phyloP scores from a whole-genome alignment of 2,113 vertebrate species.

The Trachemys scripta region DNA sequence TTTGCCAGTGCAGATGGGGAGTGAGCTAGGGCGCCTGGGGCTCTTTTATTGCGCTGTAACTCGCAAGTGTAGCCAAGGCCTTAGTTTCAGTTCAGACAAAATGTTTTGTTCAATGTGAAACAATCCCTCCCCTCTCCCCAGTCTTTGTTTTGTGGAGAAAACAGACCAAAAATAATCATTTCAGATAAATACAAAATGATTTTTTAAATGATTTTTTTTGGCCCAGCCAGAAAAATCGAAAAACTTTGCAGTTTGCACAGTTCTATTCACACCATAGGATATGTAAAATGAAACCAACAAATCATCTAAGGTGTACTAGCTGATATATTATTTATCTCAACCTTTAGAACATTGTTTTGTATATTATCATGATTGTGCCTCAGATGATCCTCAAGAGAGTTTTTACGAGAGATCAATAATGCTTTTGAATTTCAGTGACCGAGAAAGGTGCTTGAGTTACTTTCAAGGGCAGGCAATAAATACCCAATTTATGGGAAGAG shows the following conservation, averaged over 20 bases:
- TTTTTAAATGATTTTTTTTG: neutral
- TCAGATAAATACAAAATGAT: neutral
- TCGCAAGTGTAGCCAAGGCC: too few species aligned
- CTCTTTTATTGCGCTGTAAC: too few species aligned
- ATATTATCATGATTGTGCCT: neutral
- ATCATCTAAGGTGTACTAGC: neutral
- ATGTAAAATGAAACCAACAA: neutral
- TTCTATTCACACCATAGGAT: neutral
- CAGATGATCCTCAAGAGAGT: slow-evolving; percentile 7
- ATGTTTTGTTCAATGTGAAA: neutral
- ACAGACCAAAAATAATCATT: neutral
- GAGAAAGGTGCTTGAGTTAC: neutral
- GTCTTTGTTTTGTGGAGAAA: neutral
- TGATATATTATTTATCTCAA: slow-evolving; percentile 20
- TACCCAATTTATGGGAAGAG: slow-evolving; percentile 39
- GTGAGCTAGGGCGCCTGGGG: too few species aligned
- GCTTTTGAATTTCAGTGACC: slow-evolving; percentile 44
- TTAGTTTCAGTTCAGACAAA: neutral
- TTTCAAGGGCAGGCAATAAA: slow-evolving; percentile 26
- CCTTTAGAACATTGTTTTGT: slow-evolving; percentile 8
- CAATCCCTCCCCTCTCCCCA: neutral
- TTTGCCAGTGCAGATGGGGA: too few species aligned
- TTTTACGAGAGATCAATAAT: slow-evolving; percentile 29
- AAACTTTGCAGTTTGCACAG: neutral
- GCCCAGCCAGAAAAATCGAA: neutral